Percentiles rank a stretch among this genome's conserved stretches.
phyloP scores from a whole-genome alignment of 2,113 vertebrate genomes.

The Felis chaus region DNA sequence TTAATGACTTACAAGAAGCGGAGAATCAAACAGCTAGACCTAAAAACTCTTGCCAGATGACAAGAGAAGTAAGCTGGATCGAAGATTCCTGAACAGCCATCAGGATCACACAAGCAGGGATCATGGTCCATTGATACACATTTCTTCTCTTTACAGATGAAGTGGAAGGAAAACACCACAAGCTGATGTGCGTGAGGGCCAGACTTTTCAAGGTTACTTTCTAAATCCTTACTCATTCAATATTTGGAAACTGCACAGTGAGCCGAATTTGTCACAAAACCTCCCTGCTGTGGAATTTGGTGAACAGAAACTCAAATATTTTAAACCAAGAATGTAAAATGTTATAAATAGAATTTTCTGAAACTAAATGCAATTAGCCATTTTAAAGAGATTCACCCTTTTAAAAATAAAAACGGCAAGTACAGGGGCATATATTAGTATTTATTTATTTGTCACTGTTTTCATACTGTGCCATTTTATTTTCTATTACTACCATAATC shows the following conservation, averaged over 20 bases:
- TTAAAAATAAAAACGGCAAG: not conserved
- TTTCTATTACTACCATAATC: conserved; percentile 10
- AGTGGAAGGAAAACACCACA: not conserved
- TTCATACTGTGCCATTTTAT: not conserved
- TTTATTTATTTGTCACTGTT: conserved; percentile 9
- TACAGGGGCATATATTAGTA: not conserved
- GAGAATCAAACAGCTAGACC: conserved; percentile 57
- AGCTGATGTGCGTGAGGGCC: not conserved
- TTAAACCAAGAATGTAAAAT: not conserved
- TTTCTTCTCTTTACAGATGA: conserved; percentile 25
- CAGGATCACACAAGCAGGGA: not conserved
- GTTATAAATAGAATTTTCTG: not conserved
- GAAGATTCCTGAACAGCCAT: conserved; percentile 27
- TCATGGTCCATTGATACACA: not conserved
- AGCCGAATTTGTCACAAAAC: conserved; percentile 7
- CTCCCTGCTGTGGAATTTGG: not conserved
- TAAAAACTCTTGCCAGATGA: conserved; percentile 4
- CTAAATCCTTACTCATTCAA: not conserved
- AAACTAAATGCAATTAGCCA: not conserved
- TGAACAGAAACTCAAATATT: not conserved
- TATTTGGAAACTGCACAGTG: not conserved
- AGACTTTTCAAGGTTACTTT: not conserved
- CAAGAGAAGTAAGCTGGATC: conserved; percentile 10
- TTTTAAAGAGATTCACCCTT: not conserved
- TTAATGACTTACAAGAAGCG: conserved; percentile 63